Base-by-base conservation (phyloP, 2,888 invertebrate genomes). In the Girardia tigrina region DNA sequence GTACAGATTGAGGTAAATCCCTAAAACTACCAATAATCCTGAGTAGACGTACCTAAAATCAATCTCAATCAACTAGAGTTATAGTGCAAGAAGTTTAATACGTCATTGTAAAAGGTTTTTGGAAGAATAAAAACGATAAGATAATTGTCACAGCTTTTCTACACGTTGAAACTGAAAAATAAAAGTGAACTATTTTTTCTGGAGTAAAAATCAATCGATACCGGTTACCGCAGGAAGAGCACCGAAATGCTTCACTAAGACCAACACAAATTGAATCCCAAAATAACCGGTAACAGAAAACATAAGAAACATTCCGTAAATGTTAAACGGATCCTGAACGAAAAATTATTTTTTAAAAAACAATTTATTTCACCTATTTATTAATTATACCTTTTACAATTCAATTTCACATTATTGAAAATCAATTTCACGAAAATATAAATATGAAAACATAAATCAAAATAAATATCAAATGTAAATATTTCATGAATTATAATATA, bases 1-100 rank as follows among this genome's bases (percentile, higher is more conserved):
- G 83, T 90, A 90, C 73, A 94, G 88, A 86, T 93, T 94, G n/a
- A 95, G 86, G 84, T 94, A 94, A 81, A 95, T 94, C 4, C 94
- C 94, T 29, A 91, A 79, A 0, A 93, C 87, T 0, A 95, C 92
- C 75, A 95, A 86, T 79, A 90, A 82, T 0, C 94, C 94, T 0
- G 93, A 91, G 91, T 93, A 94, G 0, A 90, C 83, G 83, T 92
- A 92, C 83, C 91, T 91, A 86, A 71, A 88, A 12, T 56, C 28
- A 69, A 70, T 69, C 73, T 28, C 6, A 56, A 73, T 73, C 70
- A 14, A 72, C 72, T 6, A 6, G 27, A 27, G 72, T 28, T 72
- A 8, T 27, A 26, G n/a, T n/a, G n/a, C n/a, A 42, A 71, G 72
- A 75, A 26, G 26, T n/a, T 23, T 74, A 77, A 88, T 88, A 94